Conservation (phyloP, 2,797 vertebrate species). For the Sebastes itinus region DNA sequence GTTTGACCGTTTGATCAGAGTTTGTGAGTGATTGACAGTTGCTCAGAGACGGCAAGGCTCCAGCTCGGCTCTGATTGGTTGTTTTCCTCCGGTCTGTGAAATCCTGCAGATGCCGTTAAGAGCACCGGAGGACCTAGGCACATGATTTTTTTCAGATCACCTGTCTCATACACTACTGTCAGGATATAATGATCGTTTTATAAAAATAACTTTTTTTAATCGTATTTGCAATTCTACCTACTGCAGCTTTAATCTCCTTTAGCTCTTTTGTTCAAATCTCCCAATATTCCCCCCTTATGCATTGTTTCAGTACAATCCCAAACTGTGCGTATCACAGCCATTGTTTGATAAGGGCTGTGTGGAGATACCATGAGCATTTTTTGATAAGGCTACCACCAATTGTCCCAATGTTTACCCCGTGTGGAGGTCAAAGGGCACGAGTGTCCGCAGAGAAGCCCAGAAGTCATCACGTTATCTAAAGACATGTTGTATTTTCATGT, state of each 20-base stretch:
- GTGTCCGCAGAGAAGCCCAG: conserved; percentile 7
- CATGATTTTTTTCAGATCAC: too few relatives aligned
- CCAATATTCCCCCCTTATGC: conserved; percentile 10
- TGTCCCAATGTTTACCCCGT: conserved; percentile 47
- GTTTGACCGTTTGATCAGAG: too few relatives aligned
- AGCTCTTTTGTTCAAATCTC: conserved; percentile 25
- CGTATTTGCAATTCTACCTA: too few relatives aligned
- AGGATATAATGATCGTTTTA: too few relatives aligned
- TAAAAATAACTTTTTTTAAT: too few relatives aligned
- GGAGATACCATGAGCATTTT: conserved; percentile 15
- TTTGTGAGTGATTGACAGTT: too few relatives aligned
- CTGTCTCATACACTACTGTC: too few relatives aligned
- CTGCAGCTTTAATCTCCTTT: conserved; percentile 12
- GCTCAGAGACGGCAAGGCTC: too few relatives aligned
- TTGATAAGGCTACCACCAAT: conserved; percentile 53
- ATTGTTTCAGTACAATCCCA: conserved; percentile 29
- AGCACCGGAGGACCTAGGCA: too few relatives aligned
- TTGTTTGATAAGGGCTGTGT: conserved; percentile 59
- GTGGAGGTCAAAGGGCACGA: conserved; percentile 25
- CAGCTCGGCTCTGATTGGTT: too few relatives aligned
- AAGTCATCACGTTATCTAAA: conserved; percentile 38
- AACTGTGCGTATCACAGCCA: conserved; percentile 33
- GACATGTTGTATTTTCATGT: conserved; percentile 12
- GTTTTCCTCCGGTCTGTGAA: too few relatives aligned
- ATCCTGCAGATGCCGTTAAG: too few relatives aligned